Evolutionary conservation across 2,888 invertebrate species (phyloP).

Genomic region (Spicauda simplicius): DNA sequence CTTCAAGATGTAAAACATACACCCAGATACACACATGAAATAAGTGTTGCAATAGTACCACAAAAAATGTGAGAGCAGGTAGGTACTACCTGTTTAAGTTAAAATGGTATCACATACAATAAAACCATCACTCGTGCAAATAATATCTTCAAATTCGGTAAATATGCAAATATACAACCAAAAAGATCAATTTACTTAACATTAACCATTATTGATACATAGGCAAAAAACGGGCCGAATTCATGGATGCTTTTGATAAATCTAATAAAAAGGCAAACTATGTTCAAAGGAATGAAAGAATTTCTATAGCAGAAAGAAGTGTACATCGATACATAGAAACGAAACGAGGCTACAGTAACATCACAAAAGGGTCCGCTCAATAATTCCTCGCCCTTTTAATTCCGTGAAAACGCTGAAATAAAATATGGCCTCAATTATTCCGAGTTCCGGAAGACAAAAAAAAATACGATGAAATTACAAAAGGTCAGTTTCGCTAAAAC

Average conservation of each 20-base stretch:
- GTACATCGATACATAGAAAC: constrained; percentile 23
- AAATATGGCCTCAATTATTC: constrained; percentile 47
- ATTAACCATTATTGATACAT: not conserved
- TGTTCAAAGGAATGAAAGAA: constrained; percentile 31
- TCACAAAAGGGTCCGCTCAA: constrained; percentile 37
- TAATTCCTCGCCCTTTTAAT: constrained; percentile 41
- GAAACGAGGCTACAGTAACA: constrained; percentile 16
- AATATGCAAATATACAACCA: not conserved
- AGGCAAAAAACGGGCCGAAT: constrained; percentile 12
- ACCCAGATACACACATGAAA: too few relatives aligned
- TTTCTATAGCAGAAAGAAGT: constrained; percentile 26
- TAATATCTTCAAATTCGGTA: not conserved
- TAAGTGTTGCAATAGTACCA: too few relatives aligned
- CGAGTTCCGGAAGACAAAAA: constrained; percentile 37
- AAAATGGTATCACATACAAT: too few relatives aligned
- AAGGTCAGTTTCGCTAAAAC: constrained; percentile 43
- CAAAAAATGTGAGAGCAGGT: too few relatives aligned
- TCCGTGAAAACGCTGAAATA: constrained; percentile 43
- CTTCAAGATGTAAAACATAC: too few relatives aligned
- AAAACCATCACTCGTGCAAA: too few relatives aligned
- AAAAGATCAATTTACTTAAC: not conserved
- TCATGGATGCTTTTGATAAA: constrained; percentile 32
- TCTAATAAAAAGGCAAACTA: constrained; percentile 35
- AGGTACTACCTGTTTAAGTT: too few relatives aligned
- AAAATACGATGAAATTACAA: constrained; percentile 43